Conservation (phyloP, 2,113 vertebrate species). For the Nothoprocta perdicaria region DNA sequence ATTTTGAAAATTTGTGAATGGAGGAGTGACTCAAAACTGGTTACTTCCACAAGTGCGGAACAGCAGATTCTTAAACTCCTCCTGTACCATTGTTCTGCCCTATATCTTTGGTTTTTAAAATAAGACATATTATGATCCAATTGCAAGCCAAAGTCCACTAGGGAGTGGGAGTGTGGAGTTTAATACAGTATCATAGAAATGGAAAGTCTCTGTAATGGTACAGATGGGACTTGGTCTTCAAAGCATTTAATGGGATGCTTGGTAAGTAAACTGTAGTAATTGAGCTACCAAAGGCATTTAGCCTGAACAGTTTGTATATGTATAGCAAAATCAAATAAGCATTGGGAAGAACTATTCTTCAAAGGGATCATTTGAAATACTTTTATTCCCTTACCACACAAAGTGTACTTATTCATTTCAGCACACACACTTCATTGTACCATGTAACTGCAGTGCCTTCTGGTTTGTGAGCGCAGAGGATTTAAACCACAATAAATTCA, state of each 20-base stretch:
- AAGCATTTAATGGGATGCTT: conserved; percentile 53
- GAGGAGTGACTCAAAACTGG: neutral
- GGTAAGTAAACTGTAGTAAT: conserved; percentile 60
- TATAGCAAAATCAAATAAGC: conserved; percentile 65
- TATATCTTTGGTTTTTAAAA: neutral
- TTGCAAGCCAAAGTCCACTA: conserved; percentile 55
- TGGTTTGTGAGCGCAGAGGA: conserved; percentile 20
- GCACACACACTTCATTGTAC: neutral
- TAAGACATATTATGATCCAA: conserved; percentile 41
- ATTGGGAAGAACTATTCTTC: conserved; percentile 50
- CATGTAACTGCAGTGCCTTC: neutral
- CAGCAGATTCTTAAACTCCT: neutral
- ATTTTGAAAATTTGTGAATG: neutral
- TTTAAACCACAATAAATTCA: conserved; percentile 17
- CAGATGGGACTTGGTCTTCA: conserved; percentile 55
- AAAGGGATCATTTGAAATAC: conserved; percentile 37
- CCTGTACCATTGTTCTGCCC: neutral
- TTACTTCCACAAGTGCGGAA: neutral
- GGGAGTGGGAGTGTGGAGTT: conserved; percentile 61
- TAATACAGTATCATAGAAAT: conserved; percentile 61
- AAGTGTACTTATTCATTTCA: conserved; percentile 17
- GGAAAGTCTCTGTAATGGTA: conserved; percentile 66
- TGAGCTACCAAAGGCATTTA: conserved; percentile 56
- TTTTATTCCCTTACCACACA: conserved; percentile 24
- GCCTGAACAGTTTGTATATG: conserved; percentile 41